These are phyloP conservation scores for Parazoanthus swiftii DNA, from an alignment of 92 coral and sea anemone species.

Conservation along the genomic window DNA sequence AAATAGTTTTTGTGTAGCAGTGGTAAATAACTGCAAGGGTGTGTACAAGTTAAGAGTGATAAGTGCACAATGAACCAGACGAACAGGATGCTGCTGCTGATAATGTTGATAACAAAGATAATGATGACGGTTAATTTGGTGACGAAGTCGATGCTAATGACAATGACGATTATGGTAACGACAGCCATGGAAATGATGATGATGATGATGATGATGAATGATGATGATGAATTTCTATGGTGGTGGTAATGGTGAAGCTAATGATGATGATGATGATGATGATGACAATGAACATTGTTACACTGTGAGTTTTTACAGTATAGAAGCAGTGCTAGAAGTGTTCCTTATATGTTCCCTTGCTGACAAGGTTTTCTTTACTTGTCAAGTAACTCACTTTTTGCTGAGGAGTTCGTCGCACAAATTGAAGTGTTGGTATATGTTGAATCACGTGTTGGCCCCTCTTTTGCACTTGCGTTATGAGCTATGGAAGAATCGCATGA, in stretches of 20 bases:
- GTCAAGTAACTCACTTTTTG: background rate
- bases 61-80: too few species aligned
- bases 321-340: background rate
- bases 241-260: too few species aligned
- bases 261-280: too few species aligned
- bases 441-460: background rate
- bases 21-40: too few species aligned
- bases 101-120: background rate
- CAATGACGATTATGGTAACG: background rate
- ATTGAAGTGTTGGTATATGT: background rate
- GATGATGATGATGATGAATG: too few species aligned
- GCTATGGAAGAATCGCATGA: background rate
- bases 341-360: background rate
- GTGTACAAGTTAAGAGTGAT: too few species aligned
- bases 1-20: background rate
- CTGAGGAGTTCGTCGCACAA: background rate
- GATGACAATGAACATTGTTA: too few species aligned
- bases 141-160: background rate
- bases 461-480: background rate
- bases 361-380: background rate
- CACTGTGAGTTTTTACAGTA: too few species aligned
- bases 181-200: background rate
- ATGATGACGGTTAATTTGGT: background rate
- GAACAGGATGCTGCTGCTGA: too few species aligned
- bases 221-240: too few species aligned